phyloP scores from a whole-genome alignment of 1,140 invertebrate species.

The Ceratoteleas bidentatus region DNA sequence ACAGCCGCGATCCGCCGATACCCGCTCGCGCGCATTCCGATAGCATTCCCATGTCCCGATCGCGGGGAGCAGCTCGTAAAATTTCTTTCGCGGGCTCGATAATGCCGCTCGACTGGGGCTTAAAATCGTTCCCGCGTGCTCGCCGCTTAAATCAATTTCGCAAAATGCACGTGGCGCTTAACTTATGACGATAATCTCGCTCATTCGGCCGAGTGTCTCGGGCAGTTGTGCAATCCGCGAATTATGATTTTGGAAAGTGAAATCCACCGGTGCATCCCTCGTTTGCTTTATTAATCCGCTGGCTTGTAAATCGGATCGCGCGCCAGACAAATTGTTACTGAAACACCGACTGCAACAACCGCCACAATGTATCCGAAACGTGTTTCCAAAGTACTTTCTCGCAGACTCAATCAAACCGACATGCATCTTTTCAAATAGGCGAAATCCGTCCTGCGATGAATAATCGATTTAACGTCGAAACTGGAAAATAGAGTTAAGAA shows the following conservation, averaged over 20 bases:
- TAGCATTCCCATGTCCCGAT: conserved; percentile 30
- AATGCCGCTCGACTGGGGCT: conserved; percentile 15
- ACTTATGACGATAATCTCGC: conserved; percentile 35
- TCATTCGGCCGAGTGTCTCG: conserved; percentile 5
- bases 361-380: no score
- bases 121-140: conserved; percentile 27
- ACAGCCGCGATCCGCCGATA: conserved; percentile 5
- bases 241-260: conserved; percentile 52
- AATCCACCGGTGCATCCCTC: conserved; percentile 33
- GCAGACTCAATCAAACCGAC: no score
- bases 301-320: conserved; percentile 25
- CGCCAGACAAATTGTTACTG: conserved; percentile 23
- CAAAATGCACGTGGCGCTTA: conserved; percentile 26
- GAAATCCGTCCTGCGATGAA: no score
- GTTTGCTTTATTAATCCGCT: conserved; percentile 24
- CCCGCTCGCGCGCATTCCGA: conserved; percentile 12
- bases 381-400: no score
- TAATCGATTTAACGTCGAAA: no score
- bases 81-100: conserved; percentile 44
- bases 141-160: conserved; percentile 50
- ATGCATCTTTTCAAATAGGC: neutral
- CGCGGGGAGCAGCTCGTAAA: conserved; percentile 39
- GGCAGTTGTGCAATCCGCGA: conserved; percentile 27
- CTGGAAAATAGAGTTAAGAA: no score
- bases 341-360: no score